Evolutionary conservation across 2,888 invertebrate genomes (phyloP), one percentile per base, ranked within the genome.

Genomic region (Sisyra terminalis): DNA sequence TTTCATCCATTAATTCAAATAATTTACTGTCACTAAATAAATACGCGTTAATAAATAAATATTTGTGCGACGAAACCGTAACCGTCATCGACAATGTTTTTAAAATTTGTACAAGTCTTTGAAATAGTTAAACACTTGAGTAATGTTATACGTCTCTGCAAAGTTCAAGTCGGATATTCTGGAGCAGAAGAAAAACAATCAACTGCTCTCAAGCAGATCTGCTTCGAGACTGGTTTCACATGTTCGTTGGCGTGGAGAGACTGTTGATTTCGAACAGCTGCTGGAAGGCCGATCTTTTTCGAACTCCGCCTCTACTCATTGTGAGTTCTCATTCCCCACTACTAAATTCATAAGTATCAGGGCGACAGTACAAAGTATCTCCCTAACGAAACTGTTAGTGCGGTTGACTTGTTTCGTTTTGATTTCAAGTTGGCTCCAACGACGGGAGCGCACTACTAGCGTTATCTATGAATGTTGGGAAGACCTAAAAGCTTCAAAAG

Each of bases 261-360:
- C 41, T 41, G 41, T 41, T 41, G 41, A 41, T 41, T 43, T 29
- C 30, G 30, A 43, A 43, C 43, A 43, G 43, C 43, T 43, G 43
- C 37, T 29, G 13, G 29, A 29, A 17, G 43, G 43, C 11, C 10
- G 38, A 31, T 11, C 11, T 38, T 11, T 9, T 9, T 2, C 11
- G 14, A 10, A 30, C 43, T 29, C 43, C 43, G 24, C 42, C 42
- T 40, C 13, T 13, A 6, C n/a, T 29, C 8, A 18, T 18, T 13
- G 11, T n/a, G 24, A 42, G 34, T 10, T 13, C 29, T 29, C 34
- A 29, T 34, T 13, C 9, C 15, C 14, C 13, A 29, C 40, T 18
- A 10, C 16, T 30, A 17, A 30, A 3, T 11, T 29, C 30, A 29
- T 3, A 6, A 2, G 40, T 40, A 40, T 30, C 10, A 40, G 40